A percentile compares a stretch with the other conserved stretches of the same genome.
Evolutionary conservation across 2,113 vertebrate species (phyloP).

Genomic region (Gracilinanus agilis): DNA sequence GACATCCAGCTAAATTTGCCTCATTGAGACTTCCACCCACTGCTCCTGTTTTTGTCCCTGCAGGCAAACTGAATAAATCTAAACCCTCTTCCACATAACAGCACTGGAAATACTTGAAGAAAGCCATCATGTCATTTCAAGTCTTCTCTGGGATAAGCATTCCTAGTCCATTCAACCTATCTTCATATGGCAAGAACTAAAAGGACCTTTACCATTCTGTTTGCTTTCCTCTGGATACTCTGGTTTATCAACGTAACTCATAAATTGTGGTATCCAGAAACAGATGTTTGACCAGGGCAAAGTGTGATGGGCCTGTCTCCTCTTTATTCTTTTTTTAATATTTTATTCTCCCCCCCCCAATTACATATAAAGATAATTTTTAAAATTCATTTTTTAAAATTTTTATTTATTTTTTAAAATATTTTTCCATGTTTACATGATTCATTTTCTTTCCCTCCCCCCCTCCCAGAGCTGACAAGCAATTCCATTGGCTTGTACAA

Average conservation of each 20-base stretch:
- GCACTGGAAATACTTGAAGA: background rate
- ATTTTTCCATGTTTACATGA: no score
- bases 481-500: no score
- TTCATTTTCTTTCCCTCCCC: no score
- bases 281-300: background rate
- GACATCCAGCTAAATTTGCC: background rate
- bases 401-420: no score
- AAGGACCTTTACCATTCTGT: background rate
- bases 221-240: background rate
- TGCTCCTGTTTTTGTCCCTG: background rate
- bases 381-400: no score
- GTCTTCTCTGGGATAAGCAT: background rate
- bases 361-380: no score
- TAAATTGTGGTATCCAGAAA: background rate
- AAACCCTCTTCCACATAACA: background rate
- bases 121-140: background rate
- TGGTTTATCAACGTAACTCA: background rate
- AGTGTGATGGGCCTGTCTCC: background rate
- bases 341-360: no score
- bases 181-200: background rate
- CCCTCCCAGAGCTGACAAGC: no score
- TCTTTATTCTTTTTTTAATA: no score
- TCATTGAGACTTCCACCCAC: background rate
- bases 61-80: background rate
- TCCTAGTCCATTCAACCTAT: background rate